Base-by-base conservation (phyloP, 2,888 invertebrate genomes). In the Pseudoips prasinana region DNA sequence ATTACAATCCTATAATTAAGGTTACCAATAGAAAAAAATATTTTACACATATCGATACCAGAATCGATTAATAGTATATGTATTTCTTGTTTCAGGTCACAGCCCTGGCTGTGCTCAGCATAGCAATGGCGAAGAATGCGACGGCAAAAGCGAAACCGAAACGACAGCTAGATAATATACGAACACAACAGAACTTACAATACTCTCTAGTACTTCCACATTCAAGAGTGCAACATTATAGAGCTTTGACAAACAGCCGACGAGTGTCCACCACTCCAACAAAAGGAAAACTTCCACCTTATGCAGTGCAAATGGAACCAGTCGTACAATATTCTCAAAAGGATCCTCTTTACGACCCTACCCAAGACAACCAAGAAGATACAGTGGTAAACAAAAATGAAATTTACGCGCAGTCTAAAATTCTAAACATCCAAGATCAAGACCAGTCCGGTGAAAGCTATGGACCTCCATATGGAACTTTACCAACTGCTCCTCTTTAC, bases 261-360 rank as follows among this genome's bases (percentile, higher is more conserved):
- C 81, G 91, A 63, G 89, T 91, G 61, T 87, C 91, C 8, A 84
- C 88, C 70, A 84, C 78, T 29, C 68, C 75, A 19, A 78, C 87
- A 56, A 86, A 85, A 46, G 83, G 91, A 33, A 86, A 78, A 31
- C 58, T 88, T 11, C 94, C 94, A 2, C 93, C 94, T 0, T 94
- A 94, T 59, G 94, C 94, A 1, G 94, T 94, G 3, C 93, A 93
- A 73, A 94, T 94, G 94, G 94, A 94, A 71, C 94, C 94, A 5
- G 90, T 94, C 29, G 92, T 93, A 9, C 94, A 94, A 58, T 95
- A 94, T 64, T 94, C 94, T 0, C 94, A 94, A 68, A 91, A 94
- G 59, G 95, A 95, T 76, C 95, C 95, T 3, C 79, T 94, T 0
- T 94, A 94, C 69, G 92, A 93, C 62, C 91, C 90, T 0, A 80